A percentile compares a stretch with the other conserved stretches of the same genome.
Conservation (phyloP, 2,888 invertebrate species). For the Apeira syringaria region DNA sequence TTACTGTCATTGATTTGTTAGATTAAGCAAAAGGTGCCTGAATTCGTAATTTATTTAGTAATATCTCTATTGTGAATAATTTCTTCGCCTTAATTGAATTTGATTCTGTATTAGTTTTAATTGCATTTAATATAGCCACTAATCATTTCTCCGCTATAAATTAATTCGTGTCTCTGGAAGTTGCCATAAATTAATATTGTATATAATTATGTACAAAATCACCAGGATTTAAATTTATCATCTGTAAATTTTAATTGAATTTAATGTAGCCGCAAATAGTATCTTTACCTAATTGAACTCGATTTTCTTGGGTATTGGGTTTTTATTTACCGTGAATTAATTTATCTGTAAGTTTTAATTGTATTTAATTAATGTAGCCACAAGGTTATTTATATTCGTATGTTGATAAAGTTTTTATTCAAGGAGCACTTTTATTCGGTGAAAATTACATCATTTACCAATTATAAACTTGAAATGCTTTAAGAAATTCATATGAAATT, state of each 20-base stretch:
- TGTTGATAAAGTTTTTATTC: conserved; percentile 1
- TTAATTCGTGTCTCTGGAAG: too few relatives aligned
- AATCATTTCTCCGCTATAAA: too few relatives aligned
- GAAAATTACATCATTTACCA: not conserved
- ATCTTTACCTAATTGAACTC: too few relatives aligned
- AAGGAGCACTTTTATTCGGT: conserved; percentile 5
- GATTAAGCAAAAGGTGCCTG: conserved; percentile 75
- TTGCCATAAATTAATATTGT: too few relatives aligned
- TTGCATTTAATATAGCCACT: too few relatives aligned
- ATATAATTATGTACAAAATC: too few relatives aligned
- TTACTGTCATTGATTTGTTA: conserved; percentile 41
- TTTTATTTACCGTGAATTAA: too few relatives aligned
- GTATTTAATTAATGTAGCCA: conserved; percentile 14
- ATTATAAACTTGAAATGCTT: conserved; percentile 11
- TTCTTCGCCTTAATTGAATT: conserved; percentile 4
- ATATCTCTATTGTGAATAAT: conserved; percentile 9
- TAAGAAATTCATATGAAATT: conserved; percentile 25
- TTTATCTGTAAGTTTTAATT: too few relatives aligned
- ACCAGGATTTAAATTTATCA: too few relatives aligned
- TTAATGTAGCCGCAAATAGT: too few relatives aligned
- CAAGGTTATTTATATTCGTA: conserved; percentile 10
- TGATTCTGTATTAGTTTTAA: conserved; percentile 1
- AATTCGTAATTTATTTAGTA: conserved; percentile 48
- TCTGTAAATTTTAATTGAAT: too few relatives aligned
- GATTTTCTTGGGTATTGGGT: too few relatives aligned